Percentiles rank a stretch among this genome's conserved stretches.
These are phyloP conservation scores for Cotesia congregata DNA, from an alignment of 2,888 invertebrate species.

Conservation along the genomic window DNA sequence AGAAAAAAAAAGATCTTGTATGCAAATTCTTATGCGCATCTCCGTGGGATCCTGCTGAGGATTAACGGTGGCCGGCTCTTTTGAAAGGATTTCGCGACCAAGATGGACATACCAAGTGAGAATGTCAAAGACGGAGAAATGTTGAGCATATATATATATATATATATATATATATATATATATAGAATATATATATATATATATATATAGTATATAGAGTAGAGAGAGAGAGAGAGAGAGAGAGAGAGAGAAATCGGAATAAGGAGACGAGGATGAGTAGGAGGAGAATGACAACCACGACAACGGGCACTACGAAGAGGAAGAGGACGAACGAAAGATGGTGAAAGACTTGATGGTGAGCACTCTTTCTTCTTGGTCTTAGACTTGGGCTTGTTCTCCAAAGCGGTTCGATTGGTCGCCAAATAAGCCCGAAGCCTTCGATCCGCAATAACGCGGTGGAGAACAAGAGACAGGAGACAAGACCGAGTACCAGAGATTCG, in stretches of 20 bases:
- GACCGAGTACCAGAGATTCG: conserved; percentile 15
- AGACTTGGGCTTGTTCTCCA: conserved; percentile 27
- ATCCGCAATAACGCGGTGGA: conserved; percentile 43
- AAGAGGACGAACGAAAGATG: conserved; percentile 38
- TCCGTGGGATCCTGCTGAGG: conserved; percentile 70
- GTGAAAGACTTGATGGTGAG: conserved; percentile 18
- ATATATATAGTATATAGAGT: too few species aligned
- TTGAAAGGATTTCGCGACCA: conserved; percentile 61
- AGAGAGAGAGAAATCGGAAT: conserved; percentile 42
- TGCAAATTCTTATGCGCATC: conserved; percentile 70
- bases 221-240: too few species aligned
- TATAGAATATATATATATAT: too few species aligned
- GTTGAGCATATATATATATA: conserved; percentile 31
- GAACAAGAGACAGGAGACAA: conserved; percentile 26
- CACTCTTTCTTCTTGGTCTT: conserved; percentile 38
- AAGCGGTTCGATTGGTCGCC: conserved; percentile 56
- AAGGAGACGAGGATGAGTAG: conserved; percentile 44
- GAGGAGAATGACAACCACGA: conserved; percentile 39
- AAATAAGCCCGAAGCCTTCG: conserved; percentile 61
- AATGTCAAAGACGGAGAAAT: conserved; percentile 32
- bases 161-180: too few species aligned
- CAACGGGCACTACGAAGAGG: conserved; percentile 42
- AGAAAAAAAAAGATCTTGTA: conserved; percentile 64
- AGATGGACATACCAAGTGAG: conserved; percentile 43
- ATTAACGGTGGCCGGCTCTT: conserved; percentile 70